Conservation (phyloP, 1,140 invertebrate species). For the Tetranychus cinnabarinus region DNA sequence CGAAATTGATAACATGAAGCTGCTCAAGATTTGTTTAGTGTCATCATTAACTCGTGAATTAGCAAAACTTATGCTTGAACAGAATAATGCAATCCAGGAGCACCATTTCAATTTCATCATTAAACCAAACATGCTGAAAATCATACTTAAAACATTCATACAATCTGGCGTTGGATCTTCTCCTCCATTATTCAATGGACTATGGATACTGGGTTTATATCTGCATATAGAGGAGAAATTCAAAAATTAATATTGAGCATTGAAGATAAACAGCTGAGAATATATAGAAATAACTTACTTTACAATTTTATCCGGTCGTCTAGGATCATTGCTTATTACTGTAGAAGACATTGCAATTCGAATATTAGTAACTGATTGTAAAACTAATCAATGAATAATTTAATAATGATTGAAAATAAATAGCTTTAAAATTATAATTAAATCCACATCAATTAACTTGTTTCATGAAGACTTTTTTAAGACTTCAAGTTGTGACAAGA, state of each 20-base stretch:
- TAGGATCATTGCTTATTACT: conserved; percentile 14
- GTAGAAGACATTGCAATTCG: too few species aligned
- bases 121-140: conserved; percentile 98
- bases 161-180: conserved; percentile 95
- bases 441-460: too few species aligned
- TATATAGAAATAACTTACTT: conserved; percentile 13
- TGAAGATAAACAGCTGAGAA: background rate
- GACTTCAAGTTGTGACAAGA: conserved; percentile 14
- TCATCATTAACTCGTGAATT: conserved; percentile 77
- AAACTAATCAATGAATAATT: too few species aligned
- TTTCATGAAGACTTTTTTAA: conserved; percentile 32
- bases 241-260: background rate
- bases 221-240: conserved; percentile 20
- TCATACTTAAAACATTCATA: conserved; percentile 96
- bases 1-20: conserved; percentile 78
- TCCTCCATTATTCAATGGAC: conserved; percentile 26
- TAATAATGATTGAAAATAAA: too few species aligned
- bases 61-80: conserved; percentile 94
- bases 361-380: too few species aligned
- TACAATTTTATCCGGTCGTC: conserved; percentile 18
- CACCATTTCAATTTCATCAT: conserved; percentile 99
- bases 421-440: too few species aligned
- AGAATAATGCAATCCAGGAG: conserved; percentile 93
- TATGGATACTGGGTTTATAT: conserved; percentile 46
- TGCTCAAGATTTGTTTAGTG: conserved; percentile 69